These are phyloP conservation scores for Drosophila kikkawai DNA, from an alignment of 1,140 invertebrate species.

Conservation along the genomic window DNA sequence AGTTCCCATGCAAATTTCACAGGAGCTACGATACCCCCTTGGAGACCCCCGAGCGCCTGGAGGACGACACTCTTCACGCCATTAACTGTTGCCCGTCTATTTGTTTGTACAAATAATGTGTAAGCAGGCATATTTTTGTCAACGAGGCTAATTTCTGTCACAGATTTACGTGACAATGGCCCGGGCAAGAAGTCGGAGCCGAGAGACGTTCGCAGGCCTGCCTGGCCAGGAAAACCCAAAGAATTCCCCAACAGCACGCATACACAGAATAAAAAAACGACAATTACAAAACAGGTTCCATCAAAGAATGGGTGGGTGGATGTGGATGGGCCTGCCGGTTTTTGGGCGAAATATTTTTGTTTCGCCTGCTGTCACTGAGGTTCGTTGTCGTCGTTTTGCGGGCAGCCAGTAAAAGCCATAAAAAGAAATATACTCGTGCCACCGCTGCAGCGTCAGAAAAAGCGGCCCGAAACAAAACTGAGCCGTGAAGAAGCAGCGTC, in stretches of 20 bases:
- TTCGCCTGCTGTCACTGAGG: conserved; percentile 43
- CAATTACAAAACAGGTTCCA: conserved; percentile 78
- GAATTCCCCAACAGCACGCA: conserved; percentile 48
- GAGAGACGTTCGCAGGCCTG: conserved; percentile 18
- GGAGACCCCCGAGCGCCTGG: conserved; percentile 7
- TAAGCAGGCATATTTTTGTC: conserved; percentile 83
- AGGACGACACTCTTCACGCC: conserved; percentile 46
- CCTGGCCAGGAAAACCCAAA: conserved; percentile 28
- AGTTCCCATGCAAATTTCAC: conserved; percentile 77
- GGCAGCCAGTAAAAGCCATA: conserved; percentile 72
- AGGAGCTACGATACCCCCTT: conserved; percentile 5
- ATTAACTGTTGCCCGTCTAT: conserved; percentile 68
- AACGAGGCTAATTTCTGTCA: conserved; percentile 80
- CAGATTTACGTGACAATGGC: conserved; percentile 81
- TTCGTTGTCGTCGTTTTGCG: conserved; percentile 65
- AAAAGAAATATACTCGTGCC: conserved; percentile 73
- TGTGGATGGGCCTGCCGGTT: neutral
- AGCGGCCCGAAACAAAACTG: conserved; percentile 50
- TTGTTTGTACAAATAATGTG: conserved; percentile 82
- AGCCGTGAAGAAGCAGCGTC: conserved; percentile 59
- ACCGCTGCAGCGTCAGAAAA: conserved; percentile 22
- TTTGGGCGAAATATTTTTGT: conserved; percentile 26
- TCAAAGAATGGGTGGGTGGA: conserved; percentile 32
- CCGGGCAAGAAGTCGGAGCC: conserved; percentile 39
- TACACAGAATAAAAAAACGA: conserved; percentile 64